phyloP scores from a whole-genome alignment of 2,113 vertebrate genomes.

The Illadopsis cleaveri region DNA sequence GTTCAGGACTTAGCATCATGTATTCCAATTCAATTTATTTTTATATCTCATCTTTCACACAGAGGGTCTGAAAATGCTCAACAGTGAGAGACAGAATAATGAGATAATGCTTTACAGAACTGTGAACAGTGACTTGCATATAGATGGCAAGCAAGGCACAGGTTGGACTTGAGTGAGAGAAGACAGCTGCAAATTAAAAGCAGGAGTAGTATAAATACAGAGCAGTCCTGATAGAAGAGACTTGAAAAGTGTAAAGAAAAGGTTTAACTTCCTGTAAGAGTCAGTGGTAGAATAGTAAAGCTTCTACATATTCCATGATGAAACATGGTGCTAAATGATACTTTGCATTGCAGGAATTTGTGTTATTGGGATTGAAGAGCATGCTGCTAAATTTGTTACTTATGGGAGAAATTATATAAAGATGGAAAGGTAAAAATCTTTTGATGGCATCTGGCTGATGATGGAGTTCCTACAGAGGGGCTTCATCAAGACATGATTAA shows the following conservation, averaged over 20 bases:
- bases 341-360: neutral
- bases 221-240: neutral
- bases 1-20: conserved; percentile 39
- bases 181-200: conserved; percentile 24
- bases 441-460: neutral
- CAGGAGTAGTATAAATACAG: neutral
- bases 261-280: neutral
- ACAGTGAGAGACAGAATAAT: conserved; percentile 56
- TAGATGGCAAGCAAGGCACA: neutral
- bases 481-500: neutral
- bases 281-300: neutral
- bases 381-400: neutral
- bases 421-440: neutral
- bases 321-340: neutral
- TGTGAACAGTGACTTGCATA: conserved; percentile 41
- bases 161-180: neutral
- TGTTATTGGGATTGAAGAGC: neutral
- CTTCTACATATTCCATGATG: neutral
- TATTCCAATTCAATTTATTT: conserved; percentile 61
- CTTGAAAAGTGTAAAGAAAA: neutral
- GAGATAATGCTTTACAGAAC: conserved; percentile 60
- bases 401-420: neutral
- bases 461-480: neutral
- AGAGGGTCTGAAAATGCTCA: conserved; percentile 40
- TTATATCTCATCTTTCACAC: conserved; percentile 55